Evolutionary conservation across 2,888 invertebrate species (phyloP).

Genomic region (Gisinianus flammeolus): DNA sequence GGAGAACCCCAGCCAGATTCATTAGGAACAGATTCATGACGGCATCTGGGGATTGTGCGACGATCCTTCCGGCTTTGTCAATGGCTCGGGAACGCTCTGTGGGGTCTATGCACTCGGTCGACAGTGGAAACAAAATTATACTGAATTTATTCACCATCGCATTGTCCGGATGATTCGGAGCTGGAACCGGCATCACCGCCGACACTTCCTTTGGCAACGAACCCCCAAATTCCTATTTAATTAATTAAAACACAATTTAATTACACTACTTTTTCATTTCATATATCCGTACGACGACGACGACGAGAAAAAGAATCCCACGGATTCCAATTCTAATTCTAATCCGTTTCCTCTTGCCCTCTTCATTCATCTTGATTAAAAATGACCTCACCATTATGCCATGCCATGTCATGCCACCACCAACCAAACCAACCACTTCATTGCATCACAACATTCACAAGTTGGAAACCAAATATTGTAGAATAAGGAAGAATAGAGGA

Average conservation of each 20-base stretch:
- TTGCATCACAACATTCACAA: no score
- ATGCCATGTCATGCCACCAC: no score
- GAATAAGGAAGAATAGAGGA: no score
- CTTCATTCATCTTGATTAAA: no score
- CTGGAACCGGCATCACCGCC: constrained; percentile 53
- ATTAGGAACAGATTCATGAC: constrained; percentile 53
- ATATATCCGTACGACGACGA: no score
- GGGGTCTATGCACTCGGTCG: constrained; percentile 40
- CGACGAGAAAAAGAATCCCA: no score
- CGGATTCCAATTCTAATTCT: no score
- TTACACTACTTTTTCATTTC: no score
- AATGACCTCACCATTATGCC: no score
- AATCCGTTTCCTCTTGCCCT: no score
- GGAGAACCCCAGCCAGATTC: constrained; percentile 49
- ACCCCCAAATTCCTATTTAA: constrained; percentile 36
- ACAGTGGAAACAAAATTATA: constrained; percentile 48
- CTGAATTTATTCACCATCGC: constrained; percentile 55
- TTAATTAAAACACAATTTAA: neutral
- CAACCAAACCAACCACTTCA: no score
- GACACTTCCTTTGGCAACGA: constrained; percentile 41
- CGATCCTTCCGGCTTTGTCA: constrained; percentile 42
- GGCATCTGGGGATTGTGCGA: constrained; percentile 50
- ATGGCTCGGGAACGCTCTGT: constrained; percentile 42
- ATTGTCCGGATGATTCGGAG: constrained; percentile 54
- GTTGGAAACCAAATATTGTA: no score